A percentile compares a stretch with the other conserved stretches of the same genome.
Conservation (phyloP, 30 jellyfish, hydroid and myxozoan species). For the Hydra vulgaris region DNA sequence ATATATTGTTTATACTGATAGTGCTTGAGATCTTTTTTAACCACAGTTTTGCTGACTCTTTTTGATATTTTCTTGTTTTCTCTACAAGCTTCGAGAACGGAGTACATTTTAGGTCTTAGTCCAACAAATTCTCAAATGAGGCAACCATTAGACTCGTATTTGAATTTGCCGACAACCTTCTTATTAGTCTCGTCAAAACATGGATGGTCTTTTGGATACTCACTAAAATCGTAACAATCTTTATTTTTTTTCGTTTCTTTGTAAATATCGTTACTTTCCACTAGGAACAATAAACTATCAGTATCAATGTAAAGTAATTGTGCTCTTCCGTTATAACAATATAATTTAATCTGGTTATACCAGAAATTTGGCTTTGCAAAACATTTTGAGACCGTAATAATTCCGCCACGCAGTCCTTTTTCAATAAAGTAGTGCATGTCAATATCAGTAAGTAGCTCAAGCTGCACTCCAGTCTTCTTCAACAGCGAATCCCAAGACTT, state of each 20-base stretch:
- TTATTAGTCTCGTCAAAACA: neutral
- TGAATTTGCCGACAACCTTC: neutral
- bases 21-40: neutral
- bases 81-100: neutral
- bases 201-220: neutral
- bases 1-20: neutral
- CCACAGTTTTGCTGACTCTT: neutral
- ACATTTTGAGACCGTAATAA: neutral
- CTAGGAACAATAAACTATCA: neutral
- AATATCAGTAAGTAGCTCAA: neutral
- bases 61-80: neutral
- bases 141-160: constrained; percentile 1
- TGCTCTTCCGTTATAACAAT: neutral
- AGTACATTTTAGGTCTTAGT: constrained; percentile 1
- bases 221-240: neutral
- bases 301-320: neutral
- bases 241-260: neutral
- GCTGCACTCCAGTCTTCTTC: too few species aligned
- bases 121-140: neutral
- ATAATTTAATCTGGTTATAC: neutral
- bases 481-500: neutral
- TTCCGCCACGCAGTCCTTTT: neutral
- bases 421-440: neutral
- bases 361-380: neutral
- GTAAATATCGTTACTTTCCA: neutral